Percentiles rank a stretch among this genome's conserved stretches.
Evolutionary conservation across 1,140 invertebrate species (phyloP).

Genomic region (Psilanteris sp.): DNA sequence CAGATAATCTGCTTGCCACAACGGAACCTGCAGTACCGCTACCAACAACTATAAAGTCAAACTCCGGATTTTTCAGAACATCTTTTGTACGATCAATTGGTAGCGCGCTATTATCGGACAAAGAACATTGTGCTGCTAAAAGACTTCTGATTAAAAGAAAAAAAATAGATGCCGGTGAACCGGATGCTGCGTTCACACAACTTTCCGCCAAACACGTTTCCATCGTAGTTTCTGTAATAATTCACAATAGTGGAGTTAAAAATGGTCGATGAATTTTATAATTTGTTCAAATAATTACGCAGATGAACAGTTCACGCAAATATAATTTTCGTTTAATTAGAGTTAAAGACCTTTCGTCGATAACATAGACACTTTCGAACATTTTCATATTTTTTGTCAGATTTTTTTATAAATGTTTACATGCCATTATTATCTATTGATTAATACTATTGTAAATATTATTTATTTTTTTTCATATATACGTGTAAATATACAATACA

Average conservation of each 20-base stretch:
- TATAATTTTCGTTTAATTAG: too few species aligned
- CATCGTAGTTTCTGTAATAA: conserved; percentile 62
- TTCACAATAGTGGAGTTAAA: too few species aligned
- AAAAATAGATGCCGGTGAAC: conserved; percentile 62
- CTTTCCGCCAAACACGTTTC: conserved; percentile 67
- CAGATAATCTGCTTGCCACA: conserved; percentile 82
- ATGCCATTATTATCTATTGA: too few species aligned
- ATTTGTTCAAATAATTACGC: too few species aligned
- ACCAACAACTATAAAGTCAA: conserved; percentile 82
- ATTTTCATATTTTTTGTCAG: too few species aligned
- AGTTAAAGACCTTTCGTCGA: too few species aligned
- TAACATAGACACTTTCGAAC: too few species aligned
- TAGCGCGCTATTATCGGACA: conserved; percentile 67
- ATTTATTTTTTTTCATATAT: too few species aligned
- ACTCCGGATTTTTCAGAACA: conserved; percentile 73
- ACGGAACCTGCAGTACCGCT: conserved; percentile 85
- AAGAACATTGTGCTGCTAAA: conserved; percentile 80
- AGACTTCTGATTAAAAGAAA: conserved; percentile 78
- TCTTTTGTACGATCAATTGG: conserved; percentile 80
- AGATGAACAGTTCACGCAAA: too few species aligned
- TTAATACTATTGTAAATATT: too few species aligned
- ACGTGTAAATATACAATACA: too few species aligned
- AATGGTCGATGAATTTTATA: neutral
- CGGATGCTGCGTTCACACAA: conserved; percentile 53
- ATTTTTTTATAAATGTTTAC: too few species aligned